These are phyloP conservation scores for Irena cyanogastra DNA, from an alignment of 2,113 vertebrate genomes.

Conservation along the genomic window DNA sequence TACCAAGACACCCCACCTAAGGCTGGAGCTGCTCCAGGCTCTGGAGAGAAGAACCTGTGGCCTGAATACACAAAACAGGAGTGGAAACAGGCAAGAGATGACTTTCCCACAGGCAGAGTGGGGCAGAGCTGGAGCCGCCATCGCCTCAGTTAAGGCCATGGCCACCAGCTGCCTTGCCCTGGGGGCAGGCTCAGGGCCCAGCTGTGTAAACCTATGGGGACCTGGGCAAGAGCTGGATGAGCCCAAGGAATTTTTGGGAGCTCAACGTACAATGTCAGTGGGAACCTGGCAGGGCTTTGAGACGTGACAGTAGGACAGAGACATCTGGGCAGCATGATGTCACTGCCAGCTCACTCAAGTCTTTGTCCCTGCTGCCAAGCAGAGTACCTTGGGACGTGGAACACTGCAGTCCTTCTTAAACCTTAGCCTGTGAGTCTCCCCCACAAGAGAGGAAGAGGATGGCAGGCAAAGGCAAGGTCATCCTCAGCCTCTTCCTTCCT, in stretches of 20 bases:
- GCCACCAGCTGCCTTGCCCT: not conserved
- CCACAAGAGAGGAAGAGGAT: not conserved
- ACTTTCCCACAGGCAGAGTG: slow-evolving; percentile 48
- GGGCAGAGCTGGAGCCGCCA: not conserved
- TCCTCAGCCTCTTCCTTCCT: not conserved
- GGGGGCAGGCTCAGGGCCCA: not conserved
- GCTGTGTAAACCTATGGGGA: not conserved
- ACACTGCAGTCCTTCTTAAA: not conserved
- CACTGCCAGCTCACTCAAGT: not conserved
- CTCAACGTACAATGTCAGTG: accelerated
- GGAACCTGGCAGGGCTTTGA: not conserved
- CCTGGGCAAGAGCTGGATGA: not conserved
- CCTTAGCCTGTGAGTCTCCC: not conserved
- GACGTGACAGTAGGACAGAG: not conserved
- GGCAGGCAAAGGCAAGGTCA: not conserved
- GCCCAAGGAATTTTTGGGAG: not conserved
- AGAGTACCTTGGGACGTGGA: accelerated
- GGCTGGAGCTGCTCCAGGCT: slow-evolving; percentile 39
- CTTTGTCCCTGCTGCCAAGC: not conserved
- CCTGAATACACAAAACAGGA: slow-evolving; percentile 49
- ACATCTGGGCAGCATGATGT: accelerated
- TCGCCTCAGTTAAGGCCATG: accelerated
- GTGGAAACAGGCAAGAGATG: slow-evolving; percentile 18
- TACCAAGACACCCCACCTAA: slow-evolving; percentile 24
- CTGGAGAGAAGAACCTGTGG: slow-evolving; percentile 14